These are phyloP conservation scores for Anoura caudifer DNA, from an alignment of 2,113 vertebrate genomes.

Conservation along the genomic window DNA sequence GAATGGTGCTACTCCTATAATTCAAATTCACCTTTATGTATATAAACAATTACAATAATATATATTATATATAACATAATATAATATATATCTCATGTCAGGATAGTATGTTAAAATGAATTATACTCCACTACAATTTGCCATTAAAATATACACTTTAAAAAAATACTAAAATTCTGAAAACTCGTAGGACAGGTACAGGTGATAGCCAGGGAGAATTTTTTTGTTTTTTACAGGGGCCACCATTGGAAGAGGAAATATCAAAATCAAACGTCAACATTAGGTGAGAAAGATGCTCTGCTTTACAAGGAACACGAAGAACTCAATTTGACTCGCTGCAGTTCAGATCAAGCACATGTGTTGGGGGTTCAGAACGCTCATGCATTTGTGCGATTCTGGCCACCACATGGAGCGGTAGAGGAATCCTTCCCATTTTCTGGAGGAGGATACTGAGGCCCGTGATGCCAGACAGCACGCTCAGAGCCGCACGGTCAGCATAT, in stretches of 20 bases:
- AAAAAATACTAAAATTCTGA: neutral
- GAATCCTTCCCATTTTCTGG: neutral
- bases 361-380: neutral
- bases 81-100: neutral
- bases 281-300: neutral
- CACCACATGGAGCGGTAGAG: neutral
- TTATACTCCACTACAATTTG: neutral
- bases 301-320: neutral
- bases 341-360: neutral
- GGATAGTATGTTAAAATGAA: neutral
- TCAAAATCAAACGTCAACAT: neutral
- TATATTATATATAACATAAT: too few species aligned
- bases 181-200: neutral
- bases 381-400: neutral
- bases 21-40: neutral
- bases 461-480: too few species aligned
- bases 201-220: neutral
- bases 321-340: neutral
- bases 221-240: neutral
- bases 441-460: neutral
- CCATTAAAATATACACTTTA: neutral
- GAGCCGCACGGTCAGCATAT: rapidly evolving
- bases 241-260: neutral
- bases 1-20: neutral
- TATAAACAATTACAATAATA: neutral